Evolutionary conservation across 2,113 vertebrate genomes (phyloP).

Genomic region (Tenebrosternarchus preto): DNA sequence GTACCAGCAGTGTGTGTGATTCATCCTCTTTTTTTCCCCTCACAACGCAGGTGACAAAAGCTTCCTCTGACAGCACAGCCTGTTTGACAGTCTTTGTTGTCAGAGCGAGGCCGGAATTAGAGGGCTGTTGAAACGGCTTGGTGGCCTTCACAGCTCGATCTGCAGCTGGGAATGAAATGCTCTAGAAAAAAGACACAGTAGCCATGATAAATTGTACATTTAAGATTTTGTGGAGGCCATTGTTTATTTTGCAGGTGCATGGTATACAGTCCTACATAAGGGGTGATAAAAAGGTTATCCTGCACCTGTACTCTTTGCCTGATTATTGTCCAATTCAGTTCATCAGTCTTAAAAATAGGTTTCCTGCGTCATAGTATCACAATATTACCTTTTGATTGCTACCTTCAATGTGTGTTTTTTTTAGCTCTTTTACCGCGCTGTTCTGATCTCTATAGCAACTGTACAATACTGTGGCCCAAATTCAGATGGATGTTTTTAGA

Average conservation of each 20-base stretch:
- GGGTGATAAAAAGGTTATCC: not conserved
- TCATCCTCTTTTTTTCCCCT: conserved; percentile 19
- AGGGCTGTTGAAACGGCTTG: not conserved
- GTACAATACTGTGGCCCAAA: not conserved
- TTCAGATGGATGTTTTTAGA: not conserved
- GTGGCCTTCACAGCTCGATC: not conserved
- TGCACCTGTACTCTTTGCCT: not conserved
- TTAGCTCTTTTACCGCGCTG: conserved; percentile 3
- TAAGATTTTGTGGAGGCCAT: not conserved
- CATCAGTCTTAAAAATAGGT: conserved; percentile 4
- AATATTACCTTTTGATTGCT: not conserved
- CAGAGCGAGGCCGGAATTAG: conserved; percentile 7
- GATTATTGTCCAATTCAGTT: not conserved
- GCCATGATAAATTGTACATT: not conserved
- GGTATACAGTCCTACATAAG: not conserved
- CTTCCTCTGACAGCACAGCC: not conserved
- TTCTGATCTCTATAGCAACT: conserved; percentile 30
- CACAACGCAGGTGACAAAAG: conserved; percentile 24
- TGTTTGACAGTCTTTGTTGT: not conserved
- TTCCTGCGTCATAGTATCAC: not conserved
- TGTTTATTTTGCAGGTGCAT: not conserved
- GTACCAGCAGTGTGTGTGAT: not conserved
- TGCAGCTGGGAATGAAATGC: not conserved
- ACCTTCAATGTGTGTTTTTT: not conserved
- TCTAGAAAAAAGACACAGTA: not conserved